Conservation (phyloP, 2,888 invertebrate genomes). For the Spodoptera picta region DNA sequence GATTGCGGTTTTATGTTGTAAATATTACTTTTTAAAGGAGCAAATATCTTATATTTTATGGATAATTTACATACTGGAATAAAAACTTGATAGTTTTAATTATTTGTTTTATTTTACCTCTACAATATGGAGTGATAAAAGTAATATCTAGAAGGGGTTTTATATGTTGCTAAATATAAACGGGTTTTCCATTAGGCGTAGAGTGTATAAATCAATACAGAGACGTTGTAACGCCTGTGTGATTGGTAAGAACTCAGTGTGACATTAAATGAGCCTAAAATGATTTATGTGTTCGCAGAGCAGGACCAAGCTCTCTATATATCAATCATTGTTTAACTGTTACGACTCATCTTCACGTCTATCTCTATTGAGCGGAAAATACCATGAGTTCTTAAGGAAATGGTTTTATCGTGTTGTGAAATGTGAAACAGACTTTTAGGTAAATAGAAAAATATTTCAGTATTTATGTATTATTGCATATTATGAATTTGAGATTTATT, state of each 20-base stretch:
- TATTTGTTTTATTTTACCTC: too few species aligned
- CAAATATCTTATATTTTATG: too few species aligned
- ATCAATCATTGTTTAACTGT: constrained; percentile 63
- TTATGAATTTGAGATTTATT: too few species aligned
- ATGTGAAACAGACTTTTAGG: constrained; percentile 23
- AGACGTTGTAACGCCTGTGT: constrained; percentile 55
- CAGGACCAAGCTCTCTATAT: constrained; percentile 60
- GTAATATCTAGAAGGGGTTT: too few species aligned
- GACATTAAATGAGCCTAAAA: constrained; percentile 70
- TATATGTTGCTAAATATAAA: background rate
- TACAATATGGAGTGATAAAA: too few species aligned
- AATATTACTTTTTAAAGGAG: too few species aligned
- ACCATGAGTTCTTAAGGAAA: constrained; percentile 33
- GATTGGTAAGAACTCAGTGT: constrained; percentile 54
- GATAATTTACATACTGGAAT: too few species aligned
- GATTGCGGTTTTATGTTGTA: too few species aligned
- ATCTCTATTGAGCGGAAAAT: constrained; percentile 48
- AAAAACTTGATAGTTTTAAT: too few species aligned
- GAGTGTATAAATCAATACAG: constrained; percentile 62
- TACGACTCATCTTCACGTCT: constrained; percentile 37
- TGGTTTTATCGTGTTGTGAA: constrained; percentile 28
- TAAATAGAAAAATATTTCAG: too few species aligned
- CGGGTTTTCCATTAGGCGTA: constrained; percentile 16
- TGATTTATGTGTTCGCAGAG: constrained; percentile 67
- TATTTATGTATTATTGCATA: too few species aligned